Evolutionary conservation across 2,888 invertebrate species (phyloP).

Genomic region (Nemoura dubitans): DNA sequence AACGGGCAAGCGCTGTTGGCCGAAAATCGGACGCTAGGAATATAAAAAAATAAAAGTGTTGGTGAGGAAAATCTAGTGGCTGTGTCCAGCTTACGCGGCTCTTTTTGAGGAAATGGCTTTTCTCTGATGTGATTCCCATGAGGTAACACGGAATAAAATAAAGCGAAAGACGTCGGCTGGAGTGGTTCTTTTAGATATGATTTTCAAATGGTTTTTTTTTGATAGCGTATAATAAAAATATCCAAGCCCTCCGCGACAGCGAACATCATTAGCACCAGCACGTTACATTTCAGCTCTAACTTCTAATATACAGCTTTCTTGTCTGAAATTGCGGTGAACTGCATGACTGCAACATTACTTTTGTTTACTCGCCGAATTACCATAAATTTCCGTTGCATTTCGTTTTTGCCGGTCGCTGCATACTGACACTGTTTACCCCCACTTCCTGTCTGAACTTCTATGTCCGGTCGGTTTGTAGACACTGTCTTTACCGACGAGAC

Average conservation of each 20-base stretch:
- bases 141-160: not conserved
- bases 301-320: not conserved
- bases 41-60: not conserved
- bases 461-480: not conserved
- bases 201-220: not conserved
- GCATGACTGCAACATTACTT: not conserved
- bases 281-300: not conserved
- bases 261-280: not conserved
- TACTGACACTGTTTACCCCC: not conserved
- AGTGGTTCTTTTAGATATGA: not conserved
- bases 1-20: not conserved
- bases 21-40: not conserved
- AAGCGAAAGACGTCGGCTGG: not conserved
- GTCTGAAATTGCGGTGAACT: not conserved
- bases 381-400: not conserved
- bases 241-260: not conserved
- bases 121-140: not conserved
- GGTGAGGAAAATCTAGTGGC: not conserved
- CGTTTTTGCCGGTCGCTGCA: not conserved
- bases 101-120: not conserved
- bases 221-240: not conserved
- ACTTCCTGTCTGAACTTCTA: not conserved
- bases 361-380: not conserved
- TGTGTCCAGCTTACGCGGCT: not conserved
- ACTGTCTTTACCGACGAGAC: not conserved